A percentile compares a stretch with the other conserved stretches of the same genome.
Conservation (phyloP, 2,888 invertebrate genomes). For the Bugula neritina region DNA sequence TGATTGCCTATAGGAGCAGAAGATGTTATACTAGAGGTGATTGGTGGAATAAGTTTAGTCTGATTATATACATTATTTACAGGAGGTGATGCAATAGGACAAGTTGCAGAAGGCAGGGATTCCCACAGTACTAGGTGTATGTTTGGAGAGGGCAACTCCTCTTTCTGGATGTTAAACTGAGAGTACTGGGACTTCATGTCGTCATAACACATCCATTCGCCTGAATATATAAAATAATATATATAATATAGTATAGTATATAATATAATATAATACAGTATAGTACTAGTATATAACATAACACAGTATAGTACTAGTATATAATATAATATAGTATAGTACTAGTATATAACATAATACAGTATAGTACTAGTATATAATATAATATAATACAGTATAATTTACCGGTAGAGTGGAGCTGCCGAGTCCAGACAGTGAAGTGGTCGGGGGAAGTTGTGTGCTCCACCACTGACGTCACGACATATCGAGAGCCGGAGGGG, state of each 20-base stretch:
- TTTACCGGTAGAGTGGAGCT: too few relatives aligned
- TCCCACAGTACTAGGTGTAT: constrained; percentile 19
- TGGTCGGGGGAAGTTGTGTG: constrained; percentile 47
- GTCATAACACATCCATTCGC: constrained; percentile 21
- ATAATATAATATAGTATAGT: too few relatives aligned
- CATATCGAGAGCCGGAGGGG: constrained; percentile 34
- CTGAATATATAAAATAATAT: too few relatives aligned
- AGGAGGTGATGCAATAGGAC: not conserved
- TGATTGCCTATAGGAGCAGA: not conserved
- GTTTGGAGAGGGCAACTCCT: not conserved
- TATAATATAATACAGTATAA: too few relatives aligned
- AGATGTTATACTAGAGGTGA: not conserved
- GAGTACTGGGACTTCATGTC: constrained; percentile 6
- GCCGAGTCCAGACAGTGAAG: constrained; percentile 47
- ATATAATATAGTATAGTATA: too few relatives aligned
- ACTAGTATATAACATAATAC: too few relatives aligned
- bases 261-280: too few relatives aligned
- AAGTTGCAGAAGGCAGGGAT: not conserved
- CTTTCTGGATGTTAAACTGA: not conserved
- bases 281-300: too few relatives aligned
- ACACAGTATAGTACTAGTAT: too few relatives aligned
- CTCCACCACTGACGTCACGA: constrained; percentile 45
- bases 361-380: too few relatives aligned
- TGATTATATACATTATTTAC: not conserved
- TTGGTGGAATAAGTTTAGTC: not conserved